These are phyloP conservation scores for Leptonema lineaticorne DNA, from an alignment of 1,140 invertebrate genomes.

Conservation along the genomic window DNA sequence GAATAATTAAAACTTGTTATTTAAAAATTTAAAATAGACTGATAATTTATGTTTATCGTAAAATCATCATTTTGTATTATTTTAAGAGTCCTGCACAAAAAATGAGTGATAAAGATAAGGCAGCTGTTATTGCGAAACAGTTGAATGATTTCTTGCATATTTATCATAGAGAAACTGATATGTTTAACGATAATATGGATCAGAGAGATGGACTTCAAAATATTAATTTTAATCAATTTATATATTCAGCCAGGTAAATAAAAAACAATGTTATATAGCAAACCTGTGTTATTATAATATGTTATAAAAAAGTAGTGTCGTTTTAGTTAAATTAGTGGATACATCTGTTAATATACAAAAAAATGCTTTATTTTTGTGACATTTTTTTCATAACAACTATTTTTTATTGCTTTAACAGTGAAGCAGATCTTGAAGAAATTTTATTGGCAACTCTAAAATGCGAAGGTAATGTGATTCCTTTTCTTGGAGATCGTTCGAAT, in stretches of 20 bases:
- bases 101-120: constrained; percentile 78
- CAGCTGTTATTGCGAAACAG: constrained; percentile 86
- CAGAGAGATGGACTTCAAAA: constrained; percentile 51
- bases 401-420: constrained; percentile 42
- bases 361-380: background rate
- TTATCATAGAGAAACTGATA: constrained; percentile 83
- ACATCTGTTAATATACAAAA: too few relatives aligned
- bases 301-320: background rate
- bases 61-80: too few relatives aligned
- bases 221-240: constrained; percentile 54
- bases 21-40: background rate
- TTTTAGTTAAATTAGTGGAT: too few relatives aligned
- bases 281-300: background rate
- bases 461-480: constrained; percentile 49
- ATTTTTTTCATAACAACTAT: background rate
- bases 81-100: constrained; percentile 70
- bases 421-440: constrained; percentile 53
- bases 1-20: background rate
- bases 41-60: background rate
- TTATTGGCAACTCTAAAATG: constrained; percentile 47
- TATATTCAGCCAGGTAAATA: constrained; percentile 51
- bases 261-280: background rate
- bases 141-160: constrained; percentile 89
- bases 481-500: constrained; percentile 49
- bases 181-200: constrained; percentile 69